phyloP scores from a whole-genome alignment of 2,888 invertebrate genomes.

The Drosophila pseudotakahashii region DNA sequence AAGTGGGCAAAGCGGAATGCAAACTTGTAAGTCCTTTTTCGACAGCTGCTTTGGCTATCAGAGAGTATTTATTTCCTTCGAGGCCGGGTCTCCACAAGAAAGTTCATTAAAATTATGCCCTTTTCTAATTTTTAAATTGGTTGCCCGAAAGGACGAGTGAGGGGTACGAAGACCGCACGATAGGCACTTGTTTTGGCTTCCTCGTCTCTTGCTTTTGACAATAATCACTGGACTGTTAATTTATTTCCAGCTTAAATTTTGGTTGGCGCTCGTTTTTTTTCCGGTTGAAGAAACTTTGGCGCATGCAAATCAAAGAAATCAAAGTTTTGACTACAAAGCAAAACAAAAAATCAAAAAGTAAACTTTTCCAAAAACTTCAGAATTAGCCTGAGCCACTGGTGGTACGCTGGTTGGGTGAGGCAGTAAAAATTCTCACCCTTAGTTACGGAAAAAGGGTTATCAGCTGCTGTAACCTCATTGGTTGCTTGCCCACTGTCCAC shows the following conservation, averaged over 20 bases:
- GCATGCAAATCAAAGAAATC: conserved; percentile 71
- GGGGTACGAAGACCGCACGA: conserved; percentile 35
- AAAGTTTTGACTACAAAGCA: conserved; percentile 58
- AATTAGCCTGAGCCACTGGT: conserved; percentile 6
- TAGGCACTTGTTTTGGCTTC: conserved; percentile 72
- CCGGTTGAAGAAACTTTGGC: conserved; percentile 80
- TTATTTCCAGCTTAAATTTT: conserved; percentile 57
- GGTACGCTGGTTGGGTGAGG: conserved; percentile 18
- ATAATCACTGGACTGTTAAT: conserved; percentile 83
- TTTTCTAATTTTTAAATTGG: conserved; percentile 77
- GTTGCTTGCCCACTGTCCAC: conserved; percentile 30
- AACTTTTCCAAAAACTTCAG: conserved; percentile 15
- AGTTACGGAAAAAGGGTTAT: conserved; percentile 23
- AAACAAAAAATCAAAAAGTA: conserved; percentile 1
- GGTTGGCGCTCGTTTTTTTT: conserved; percentile 50
- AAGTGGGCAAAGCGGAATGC: conserved; percentile 60
- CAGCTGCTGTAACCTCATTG: conserved; percentile 22
- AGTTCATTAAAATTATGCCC: conserved; percentile 81
- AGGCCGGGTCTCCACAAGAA: conserved; percentile 53
- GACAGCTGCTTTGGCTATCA: conserved; percentile 70
- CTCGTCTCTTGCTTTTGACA: conserved; percentile 73
- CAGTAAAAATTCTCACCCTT: conserved; percentile 13
- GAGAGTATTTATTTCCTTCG: conserved; percentile 19
- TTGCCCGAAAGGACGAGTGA: conserved; percentile 7
- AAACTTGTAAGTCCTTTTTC: conserved; percentile 78